These are phyloP conservation scores for Yponomeuta evonymella DNA, from an alignment of 2,888 invertebrate species.

Conservation along the genomic window DNA sequence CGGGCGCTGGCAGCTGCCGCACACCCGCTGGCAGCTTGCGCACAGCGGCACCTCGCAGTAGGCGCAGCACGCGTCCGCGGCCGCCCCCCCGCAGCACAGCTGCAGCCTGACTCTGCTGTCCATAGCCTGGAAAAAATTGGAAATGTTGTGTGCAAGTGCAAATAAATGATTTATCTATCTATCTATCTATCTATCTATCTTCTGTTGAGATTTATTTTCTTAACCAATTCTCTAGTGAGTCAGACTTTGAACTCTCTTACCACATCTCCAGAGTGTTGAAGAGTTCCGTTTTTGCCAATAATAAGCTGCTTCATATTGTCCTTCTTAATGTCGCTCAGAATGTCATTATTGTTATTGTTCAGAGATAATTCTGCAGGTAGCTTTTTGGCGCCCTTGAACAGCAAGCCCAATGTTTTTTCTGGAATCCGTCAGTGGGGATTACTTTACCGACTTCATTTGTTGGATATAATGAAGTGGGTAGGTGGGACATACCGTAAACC, in stretches of 20 bases:
- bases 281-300: conserved; percentile 53
- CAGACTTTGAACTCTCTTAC: conserved; percentile 29
- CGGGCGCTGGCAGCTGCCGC: conserved; percentile 35
- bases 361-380: conserved; percentile 19
- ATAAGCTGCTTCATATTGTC: conserved; percentile 58
- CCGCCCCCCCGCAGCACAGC: conserved; percentile 35
- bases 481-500: conserved; percentile 50
- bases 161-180: too few species aligned
- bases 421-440: conserved; percentile 21
- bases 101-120: conserved; percentile 22
- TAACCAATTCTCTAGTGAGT: too few species aligned
- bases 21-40: conserved; percentile 37
- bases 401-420: conserved; percentile 59
- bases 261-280: conserved; percentile 44
- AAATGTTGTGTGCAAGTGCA: too few species aligned
- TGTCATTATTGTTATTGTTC: conserved; percentile 18
- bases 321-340: conserved; percentile 30
- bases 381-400: conserved; percentile 58
- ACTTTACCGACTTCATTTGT: too few species aligned
- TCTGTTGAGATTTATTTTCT: background rate
- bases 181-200: too few species aligned
- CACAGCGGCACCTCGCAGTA: conserved; percentile 56
- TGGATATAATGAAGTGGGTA: background rate
- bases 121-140: conserved; percentile 11
- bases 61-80: conserved; percentile 36